These are phyloP conservation scores for Dinomys branickii DNA, from an alignment of 2,113 vertebrate genomes.

Conservation along the genomic window DNA sequence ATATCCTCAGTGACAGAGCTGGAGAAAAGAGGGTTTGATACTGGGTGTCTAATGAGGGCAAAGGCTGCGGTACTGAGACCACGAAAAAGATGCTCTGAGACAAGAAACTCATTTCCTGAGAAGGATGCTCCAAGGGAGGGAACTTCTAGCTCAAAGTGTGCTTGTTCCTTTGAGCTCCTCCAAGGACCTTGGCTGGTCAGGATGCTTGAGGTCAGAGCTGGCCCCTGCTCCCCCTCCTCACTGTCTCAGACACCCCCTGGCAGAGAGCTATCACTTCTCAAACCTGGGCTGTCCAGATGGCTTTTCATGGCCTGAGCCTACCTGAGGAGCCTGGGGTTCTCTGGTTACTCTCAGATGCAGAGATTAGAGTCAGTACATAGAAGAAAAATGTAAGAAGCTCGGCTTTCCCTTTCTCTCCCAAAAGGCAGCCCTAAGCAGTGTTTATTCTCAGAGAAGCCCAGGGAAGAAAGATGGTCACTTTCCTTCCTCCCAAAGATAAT, in stretches of 20 bases:
- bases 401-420: not conserved
- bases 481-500: slow-evolving; percentile 67
- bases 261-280: not conserved
- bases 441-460: slow-evolving; percentile 57
- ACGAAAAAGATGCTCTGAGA: not conserved
- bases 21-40: not conserved
- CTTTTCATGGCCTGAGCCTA: not conserved
- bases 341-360: not conserved
- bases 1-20: not conserved
- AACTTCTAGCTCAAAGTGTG: not conserved
- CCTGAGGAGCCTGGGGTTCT: not conserved
- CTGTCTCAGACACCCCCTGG: not conserved
- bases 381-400: not conserved
- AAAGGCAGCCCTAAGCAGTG: slow-evolving; percentile 31
- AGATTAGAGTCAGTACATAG: not conserved
- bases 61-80: not conserved
- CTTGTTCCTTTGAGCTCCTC: slow-evolving; percentile 32
- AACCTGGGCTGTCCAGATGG: not conserved
- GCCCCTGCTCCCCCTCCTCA: not conserved
- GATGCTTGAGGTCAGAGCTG: not conserved
- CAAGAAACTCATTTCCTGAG: not conserved
- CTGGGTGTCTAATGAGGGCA: not conserved
- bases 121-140: not conserved
- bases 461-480: slow-evolving; percentile 50
- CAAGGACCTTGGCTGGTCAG: not conserved